A percentile compares a stretch with the other conserved stretches of the same genome.
Conservation (phyloP, 2,888 invertebrate genomes). For the Notocelia uddmanniana region DNA sequence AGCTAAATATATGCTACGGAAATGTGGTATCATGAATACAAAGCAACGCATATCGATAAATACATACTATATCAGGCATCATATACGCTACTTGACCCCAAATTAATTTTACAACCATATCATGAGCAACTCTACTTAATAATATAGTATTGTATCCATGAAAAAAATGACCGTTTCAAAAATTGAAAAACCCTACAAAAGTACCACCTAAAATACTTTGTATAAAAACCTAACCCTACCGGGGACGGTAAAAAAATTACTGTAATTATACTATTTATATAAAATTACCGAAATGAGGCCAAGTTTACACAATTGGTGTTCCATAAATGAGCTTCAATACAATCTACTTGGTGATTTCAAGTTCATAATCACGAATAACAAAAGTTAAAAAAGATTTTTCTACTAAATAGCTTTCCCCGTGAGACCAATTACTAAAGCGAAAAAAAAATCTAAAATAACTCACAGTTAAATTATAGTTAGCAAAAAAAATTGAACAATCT, state of each 20-base stretch:
- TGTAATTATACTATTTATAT: constrained; percentile 54
- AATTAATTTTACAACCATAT: constrained; percentile 38
- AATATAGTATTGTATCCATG: constrained; percentile 1
- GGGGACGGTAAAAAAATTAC: constrained; percentile 56
- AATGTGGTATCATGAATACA: constrained; percentile 14
- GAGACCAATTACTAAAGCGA: too few relatives aligned
- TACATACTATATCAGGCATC: constrained; percentile 12
- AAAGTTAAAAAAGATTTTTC: too few relatives aligned
- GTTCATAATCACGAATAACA: too few relatives aligned
- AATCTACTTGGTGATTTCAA: background rate
- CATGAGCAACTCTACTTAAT: constrained; percentile 36
- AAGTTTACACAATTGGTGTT: constrained; percentile 61
- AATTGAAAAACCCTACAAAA: constrained; percentile 13
- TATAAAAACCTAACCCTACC: constrained; percentile 45
- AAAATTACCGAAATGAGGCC: constrained; percentile 51
- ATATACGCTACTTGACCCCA: constrained; percentile 36
- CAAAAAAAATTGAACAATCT: too few relatives aligned
- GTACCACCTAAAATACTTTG: constrained; percentile 25
- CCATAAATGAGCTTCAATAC: constrained; percentile 60
- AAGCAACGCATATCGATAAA: constrained; percentile 18
- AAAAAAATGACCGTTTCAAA: constrained; percentile 11
- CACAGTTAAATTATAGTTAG: too few relatives aligned
- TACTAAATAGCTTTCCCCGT: too few relatives aligned
- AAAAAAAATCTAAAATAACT: too few relatives aligned
- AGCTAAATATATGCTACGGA: constrained; percentile 20